A percentile compares a stretch with the other conserved stretches of the same genome.
phyloP scores from a whole-genome alignment of 2,113 vertebrate species.

The Cyrtonyx montezumae region DNA sequence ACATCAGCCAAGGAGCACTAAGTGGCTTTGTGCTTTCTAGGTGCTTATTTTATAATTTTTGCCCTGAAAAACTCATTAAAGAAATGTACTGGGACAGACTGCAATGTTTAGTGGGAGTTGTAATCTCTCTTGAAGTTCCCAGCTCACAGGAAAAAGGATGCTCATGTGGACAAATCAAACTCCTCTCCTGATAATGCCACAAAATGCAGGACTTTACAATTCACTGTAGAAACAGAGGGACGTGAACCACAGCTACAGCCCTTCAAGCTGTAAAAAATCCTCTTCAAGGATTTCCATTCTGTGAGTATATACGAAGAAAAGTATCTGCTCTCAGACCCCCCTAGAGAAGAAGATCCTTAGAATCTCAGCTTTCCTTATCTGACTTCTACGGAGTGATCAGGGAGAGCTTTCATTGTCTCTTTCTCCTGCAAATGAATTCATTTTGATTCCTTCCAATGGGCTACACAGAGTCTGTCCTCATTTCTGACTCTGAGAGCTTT shows the following conservation, averaged over 20 bases:
- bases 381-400: not conserved
- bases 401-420: slow-evolving; percentile 22
- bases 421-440: slow-evolving; percentile 20
- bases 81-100: slow-evolving; percentile 33
- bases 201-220: not conserved
- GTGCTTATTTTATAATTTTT: slow-evolving; percentile 37
- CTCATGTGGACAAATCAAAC: not conserved
- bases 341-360: slow-evolving; percentile 11
- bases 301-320: not conserved
- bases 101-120: not conserved
- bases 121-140: not conserved
- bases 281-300: slow-evolving; percentile 21
- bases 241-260: not conserved
- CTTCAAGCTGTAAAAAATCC: not conserved
- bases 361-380: slow-evolving; percentile 2
- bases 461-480: not conserved
- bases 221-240: not conserved
- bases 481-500: slow-evolving; percentile 34
- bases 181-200: not conserved
- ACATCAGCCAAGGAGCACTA: slow-evolving; percentile 21
- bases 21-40: slow-evolving; percentile 9
- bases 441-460: slow-evolving; percentile 19
- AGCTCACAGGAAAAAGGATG: not conserved
- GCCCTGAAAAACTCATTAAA: slow-evolving; percentile 51
- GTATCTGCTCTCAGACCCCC: not conserved